Evolutionary conservation across 2,888 invertebrate species (phyloP), one percentile per base, ranked within the genome.

Genomic region (Hemithea aestivaria): DNA sequence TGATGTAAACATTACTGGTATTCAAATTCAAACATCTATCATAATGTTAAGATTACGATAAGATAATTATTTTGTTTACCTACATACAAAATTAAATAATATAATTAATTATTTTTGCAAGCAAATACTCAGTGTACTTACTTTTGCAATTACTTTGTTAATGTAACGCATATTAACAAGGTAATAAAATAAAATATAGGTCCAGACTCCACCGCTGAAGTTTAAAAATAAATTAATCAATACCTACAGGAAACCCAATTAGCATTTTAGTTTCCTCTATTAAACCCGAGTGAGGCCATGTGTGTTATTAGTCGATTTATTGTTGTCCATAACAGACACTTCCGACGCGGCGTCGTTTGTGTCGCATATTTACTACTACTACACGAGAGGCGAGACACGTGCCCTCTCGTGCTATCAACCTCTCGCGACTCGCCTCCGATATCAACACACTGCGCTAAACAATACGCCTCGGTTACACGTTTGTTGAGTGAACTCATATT

Each of bases 341-440:
- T 38, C 33, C 27, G 33, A 37, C 28, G 29, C 27, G 38, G 40
- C 38, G 21, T 30, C 37, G 29, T 58, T 62, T 61, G 62, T 62
- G 49, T 59, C 53, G 48, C 62, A 69, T 70, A 66, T 70, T 70
- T 75, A 72, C 68, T 65, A 72, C 60, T 48, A 55, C 58, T 45
- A 51, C 49, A 50, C 53, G 55, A 53, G 58, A 45, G 36, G 46
- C 20, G 45, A 49, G 59, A 58, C 72, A 69, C 73, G 71, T 72
- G 73, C 65, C 54, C 49, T 57, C 53, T 53, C 49, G 55, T 22
- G 38, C 24, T 43, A 49, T 42, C 45, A 47, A 47, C 48, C 57
- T 62, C 59, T 43, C 50, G 51, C 56, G 52, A 4, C 52, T 35
- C 46, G 54, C 54, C 48, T 51, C 46, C 56, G 66, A 68, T 69